Conservation (phyloP, 2,888 invertebrate species). For the Lottia gigantea region DNA sequence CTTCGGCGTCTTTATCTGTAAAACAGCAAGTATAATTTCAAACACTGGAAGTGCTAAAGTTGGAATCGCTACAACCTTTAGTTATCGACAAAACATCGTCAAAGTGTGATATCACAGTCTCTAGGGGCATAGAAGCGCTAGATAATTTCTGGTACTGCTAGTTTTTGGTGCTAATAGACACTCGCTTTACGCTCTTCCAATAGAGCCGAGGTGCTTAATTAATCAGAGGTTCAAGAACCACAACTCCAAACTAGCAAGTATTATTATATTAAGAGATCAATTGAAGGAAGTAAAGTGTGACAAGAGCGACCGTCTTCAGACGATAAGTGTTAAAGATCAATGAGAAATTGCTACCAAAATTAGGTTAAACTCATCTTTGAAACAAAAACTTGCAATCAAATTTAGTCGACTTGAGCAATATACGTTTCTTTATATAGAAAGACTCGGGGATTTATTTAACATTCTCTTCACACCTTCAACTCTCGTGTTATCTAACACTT, state of each 20-base stretch:
- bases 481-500: no score
- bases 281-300: constrained; percentile 5
- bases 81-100: constrained; percentile 1
- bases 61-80: constrained; percentile 7
- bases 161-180: constrained; percentile 4
- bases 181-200: not conserved
- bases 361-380: constrained; percentile 5
- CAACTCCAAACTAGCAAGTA: constrained; percentile 3
- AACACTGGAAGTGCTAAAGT: not conserved
- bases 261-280: constrained; percentile 11
- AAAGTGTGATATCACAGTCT: not conserved
- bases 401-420: not conserved
- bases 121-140: not conserved
- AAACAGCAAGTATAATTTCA: not conserved
- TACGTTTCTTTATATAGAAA: no score
- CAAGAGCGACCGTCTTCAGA: not conserved
- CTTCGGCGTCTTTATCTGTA: not conserved
- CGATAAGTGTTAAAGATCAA: constrained; percentile 1
- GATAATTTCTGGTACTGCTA: not conserved
- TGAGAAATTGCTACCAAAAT: not conserved
- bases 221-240: constrained; percentile 7
- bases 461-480: no score
- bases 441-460: no score
- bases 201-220: not conserved
- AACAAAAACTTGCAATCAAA: constrained; percentile 7